Percentiles rank a stretch among this genome's conserved stretches.
These are phyloP conservation scores for Meloidogyne floridensis DNA, from an alignment of 1,140 invertebrate species.

Conservation along the genomic window DNA sequence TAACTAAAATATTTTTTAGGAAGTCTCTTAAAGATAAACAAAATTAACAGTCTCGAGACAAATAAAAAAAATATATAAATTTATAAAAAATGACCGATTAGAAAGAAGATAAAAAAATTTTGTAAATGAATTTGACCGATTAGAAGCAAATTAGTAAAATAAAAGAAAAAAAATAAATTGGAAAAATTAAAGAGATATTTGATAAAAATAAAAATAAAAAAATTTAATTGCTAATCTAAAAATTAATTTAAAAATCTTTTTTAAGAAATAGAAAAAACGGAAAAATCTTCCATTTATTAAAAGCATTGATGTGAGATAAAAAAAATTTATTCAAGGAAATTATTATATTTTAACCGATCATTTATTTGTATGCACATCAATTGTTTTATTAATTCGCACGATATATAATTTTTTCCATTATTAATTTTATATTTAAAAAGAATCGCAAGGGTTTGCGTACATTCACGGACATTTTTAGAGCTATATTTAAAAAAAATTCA, in stretches of 20 bases:
- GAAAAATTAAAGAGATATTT: neutral
- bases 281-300: too few species aligned
- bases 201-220: neutral
- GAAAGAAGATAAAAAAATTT: neutral
- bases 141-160: neutral
- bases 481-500: neutral
- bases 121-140: constrained; percentile 7
- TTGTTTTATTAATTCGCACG: neutral
- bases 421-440: neutral
- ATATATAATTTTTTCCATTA: too few species aligned
- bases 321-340: too few species aligned
- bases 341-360: too few species aligned
- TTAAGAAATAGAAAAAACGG: too few species aligned
- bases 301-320: too few species aligned
- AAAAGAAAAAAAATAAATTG: neutral
- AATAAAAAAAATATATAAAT: neutral
- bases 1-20: neutral
- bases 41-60: neutral
- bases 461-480: constrained; percentile 8
- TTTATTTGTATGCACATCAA: too few species aligned
- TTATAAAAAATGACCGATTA: constrained; percentile 9
- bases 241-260: too few species aligned
- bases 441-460: neutral
- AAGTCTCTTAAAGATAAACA: constrained; percentile 2
- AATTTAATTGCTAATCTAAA: too few species aligned